Percentiles rank a stretch among this genome's conserved stretches.
Evolutionary conservation across 2,113 vertebrate species (phyloP).

Genomic region (human): GRCh38 chr9:2735501-2736000

Average conservation of each 20-base stretch:
- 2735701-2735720: not conserved
- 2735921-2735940: not conserved
- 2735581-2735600: not conserved
- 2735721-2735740: not conserved
- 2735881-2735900: not conserved
- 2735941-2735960: not conserved
- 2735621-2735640: not conserved
- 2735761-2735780: not conserved
- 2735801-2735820: not conserved
- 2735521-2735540: not conserved
- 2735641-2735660: not conserved
- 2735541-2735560: slow-evolving; percentile 5
- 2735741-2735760: not conserved
- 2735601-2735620: not conserved
- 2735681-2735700: not conserved
- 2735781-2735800: not conserved
- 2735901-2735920: not conserved
- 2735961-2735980: not conserved
- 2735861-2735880: slow-evolving; percentile 7
- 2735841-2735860: not conserved
- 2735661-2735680: not conserved
- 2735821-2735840: not conserved
- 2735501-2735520: not conserved
- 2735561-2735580: not conserved
- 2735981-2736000: not conserved